These are phyloP conservation scores for Crypturellus undulatus DNA, from an alignment of 2,113 vertebrate species.

Conservation along the genomic window DNA sequence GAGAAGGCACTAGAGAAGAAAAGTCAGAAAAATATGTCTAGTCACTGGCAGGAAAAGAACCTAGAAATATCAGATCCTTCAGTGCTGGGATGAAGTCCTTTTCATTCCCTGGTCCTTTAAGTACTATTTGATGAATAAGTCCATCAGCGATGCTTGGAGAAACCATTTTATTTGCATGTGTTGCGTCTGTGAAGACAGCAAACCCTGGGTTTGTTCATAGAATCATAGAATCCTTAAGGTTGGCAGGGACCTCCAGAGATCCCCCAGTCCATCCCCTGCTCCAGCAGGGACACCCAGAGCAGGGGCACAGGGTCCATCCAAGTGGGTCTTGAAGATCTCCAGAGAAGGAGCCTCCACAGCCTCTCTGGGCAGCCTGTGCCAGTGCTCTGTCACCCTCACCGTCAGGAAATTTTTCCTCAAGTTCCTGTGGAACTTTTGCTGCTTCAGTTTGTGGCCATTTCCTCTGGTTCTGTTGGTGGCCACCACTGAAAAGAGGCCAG, in stretches of 20 bases:
- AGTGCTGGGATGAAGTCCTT: not conserved
- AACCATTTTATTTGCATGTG: not conserved
- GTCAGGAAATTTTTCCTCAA: too few relatives aligned
- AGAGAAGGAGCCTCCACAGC: too few relatives aligned
- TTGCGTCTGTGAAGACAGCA: not conserved
- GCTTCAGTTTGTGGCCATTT: too few relatives aligned
- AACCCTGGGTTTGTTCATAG: not conserved
- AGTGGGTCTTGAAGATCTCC: not conserved
- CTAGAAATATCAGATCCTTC: not conserved
- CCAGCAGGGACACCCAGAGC: too few relatives aligned
- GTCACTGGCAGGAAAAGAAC: not conserved
- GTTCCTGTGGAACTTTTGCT: too few relatives aligned
- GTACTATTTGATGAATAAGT: not conserved
- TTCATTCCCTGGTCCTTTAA: not conserved
- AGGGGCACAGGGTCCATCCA: too few relatives aligned
- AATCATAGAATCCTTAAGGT: too few relatives aligned
- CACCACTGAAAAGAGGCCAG: not conserved
- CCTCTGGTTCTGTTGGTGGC: too few relatives aligned
- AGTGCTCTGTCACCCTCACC: too few relatives aligned
- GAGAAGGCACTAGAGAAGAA: not conserved
- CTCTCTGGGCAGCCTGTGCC: too few relatives aligned
- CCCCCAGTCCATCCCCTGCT: too few relatives aligned
- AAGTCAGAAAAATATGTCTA: not conserved
- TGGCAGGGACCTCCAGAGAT: too few relatives aligned
- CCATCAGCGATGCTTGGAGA: not conserved